Percentiles rank a stretch among this genome's conserved stretches.
These are phyloP conservation scores for Vespertilio murinus DNA, from an alignment of 2,797 vertebrate genomes.

Conservation along the genomic window DNA sequence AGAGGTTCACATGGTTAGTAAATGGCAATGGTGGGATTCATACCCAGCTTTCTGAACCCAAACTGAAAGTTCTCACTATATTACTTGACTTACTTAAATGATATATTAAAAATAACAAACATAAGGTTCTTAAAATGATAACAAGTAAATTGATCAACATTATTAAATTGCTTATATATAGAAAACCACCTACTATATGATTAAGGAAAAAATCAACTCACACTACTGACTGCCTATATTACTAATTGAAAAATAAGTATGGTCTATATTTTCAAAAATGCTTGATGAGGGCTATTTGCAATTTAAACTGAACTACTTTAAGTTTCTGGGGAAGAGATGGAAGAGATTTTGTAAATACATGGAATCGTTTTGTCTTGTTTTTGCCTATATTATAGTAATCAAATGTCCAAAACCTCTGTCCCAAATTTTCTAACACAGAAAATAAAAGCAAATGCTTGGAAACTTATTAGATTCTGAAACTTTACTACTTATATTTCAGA, in stretches of 20 bases:
- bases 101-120: background rate
- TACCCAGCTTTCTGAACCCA: background rate
- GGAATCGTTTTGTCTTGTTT: background rate
- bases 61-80: background rate
- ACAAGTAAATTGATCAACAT: conserved; percentile 39
- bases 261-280: background rate
- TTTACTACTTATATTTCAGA: background rate
- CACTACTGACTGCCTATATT: background rate
- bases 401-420: background rate
- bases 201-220: background rate
- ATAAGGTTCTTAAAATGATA: background rate
- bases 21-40: background rate
- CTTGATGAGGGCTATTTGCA: background rate
- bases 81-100: background rate
- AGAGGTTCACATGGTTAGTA: background rate
- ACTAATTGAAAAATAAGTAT: background rate
- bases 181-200: background rate
- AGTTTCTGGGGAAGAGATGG: background rate
- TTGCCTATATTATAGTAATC: background rate
- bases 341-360: conserved; percentile 7
- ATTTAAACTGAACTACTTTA: conserved; percentile 3
- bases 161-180: background rate
- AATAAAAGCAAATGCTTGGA: background rate
- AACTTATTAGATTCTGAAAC: conserved; percentile 18
- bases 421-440: background rate